Evolutionary conservation across 2,113 vertebrate genomes (phyloP), one percentile per base, ranked within the genome.

Genomic region (Brachyistius frenatus): DNA sequence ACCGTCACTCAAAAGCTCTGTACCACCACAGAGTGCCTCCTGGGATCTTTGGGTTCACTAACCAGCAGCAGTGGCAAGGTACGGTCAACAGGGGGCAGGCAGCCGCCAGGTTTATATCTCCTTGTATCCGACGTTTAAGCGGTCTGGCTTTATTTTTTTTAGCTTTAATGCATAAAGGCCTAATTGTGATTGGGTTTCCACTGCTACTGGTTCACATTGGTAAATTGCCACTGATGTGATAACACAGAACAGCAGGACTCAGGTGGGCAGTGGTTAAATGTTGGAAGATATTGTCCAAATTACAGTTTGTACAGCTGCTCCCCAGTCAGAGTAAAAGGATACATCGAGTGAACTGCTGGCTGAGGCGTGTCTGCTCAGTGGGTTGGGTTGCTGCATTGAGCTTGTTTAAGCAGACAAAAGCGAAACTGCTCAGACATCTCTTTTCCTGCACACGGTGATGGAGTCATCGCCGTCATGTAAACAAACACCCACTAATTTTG

Each of bases 21-120:
- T 69, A 99, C 97, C 84, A 99, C 98, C 37, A 97, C 98, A 46
- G 97, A 99, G 80, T 99, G 98, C 83, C 95, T 99, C 89, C 94
- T 99, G 60, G 96, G 97, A 30, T 99, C 98, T 35, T 47, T 97
- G 39, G 95, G 95, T 30, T 96, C 96, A 3, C 93, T 99, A 84
- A 96, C 95, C 84, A 98, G 93, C 87, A 95, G 89, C 94, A 95
- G 93, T 0, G 94, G 95, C 87, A 99, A 99, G 97, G 98, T 99
- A 94, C 78, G 64, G 7, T 75, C 89, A 86, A 52, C 78, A 92
- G 90, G 83, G 86, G 90, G 87, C 91, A 86, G 71, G 47, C 75
- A 44, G 54, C 50, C 46, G 67, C 61, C 73, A 66, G 30, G 11
- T 46, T 87, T 57, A 6, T 30, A 11, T 23, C 16, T 31, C 11